Evolutionary conservation across 2,888 invertebrate genomes (phyloP).

Genomic region (Hydrotaea diabolus): DNA sequence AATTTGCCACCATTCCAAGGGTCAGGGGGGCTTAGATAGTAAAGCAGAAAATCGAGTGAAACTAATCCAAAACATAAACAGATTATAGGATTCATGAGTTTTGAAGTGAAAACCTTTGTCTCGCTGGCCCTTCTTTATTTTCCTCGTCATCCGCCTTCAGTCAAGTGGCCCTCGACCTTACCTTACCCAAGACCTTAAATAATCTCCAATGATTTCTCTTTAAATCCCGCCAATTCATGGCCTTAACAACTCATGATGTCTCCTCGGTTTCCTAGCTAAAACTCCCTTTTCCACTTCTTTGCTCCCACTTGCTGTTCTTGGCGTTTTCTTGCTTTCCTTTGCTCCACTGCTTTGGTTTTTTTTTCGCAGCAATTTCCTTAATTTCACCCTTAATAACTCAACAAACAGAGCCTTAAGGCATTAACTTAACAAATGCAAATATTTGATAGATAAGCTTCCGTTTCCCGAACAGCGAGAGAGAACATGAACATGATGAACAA

Average conservation of each 20-base stretch:
- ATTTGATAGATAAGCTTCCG: constrained; percentile 65
- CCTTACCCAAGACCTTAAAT: no score
- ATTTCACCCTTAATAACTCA: constrained; percentile 64
- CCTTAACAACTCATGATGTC: no score
- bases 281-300: neutral
- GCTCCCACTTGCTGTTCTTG: no score
- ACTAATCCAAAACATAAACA: neutral
- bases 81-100: neutral
- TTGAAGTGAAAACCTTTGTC: no score
- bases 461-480: constrained; percentile 20
- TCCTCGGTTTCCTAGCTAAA: no score
- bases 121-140: neutral
- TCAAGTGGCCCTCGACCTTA: no score
- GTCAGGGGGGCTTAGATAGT: no score
- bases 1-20: neutral
- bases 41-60: no score
- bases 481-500: constrained; percentile 17
- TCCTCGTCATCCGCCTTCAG: no score
- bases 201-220: neutral
- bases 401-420: constrained; percentile 60
- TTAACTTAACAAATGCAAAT: constrained; percentile 66
- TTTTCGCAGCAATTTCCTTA: constrained; percentile 66
- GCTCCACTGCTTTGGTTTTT: constrained; percentile 1
- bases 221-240: no score
- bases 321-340: neutral